Evolutionary conservation across 1,140 invertebrate species (phyloP).

Genomic region (Theocolax elegans): DNA sequence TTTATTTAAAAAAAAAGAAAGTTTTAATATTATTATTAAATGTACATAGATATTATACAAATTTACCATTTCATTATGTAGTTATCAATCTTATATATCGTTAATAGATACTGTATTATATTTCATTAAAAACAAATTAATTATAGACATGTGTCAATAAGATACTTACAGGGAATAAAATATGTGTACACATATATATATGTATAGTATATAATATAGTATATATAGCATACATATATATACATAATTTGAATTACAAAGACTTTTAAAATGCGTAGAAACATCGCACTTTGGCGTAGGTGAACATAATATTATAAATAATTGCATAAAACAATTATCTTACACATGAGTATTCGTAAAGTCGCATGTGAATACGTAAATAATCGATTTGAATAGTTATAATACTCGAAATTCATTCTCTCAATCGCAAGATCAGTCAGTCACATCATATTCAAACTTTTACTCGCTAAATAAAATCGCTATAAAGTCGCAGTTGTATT

Average conservation of each 20-base stretch:
- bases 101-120: no score
- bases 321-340: constrained; percentile 8
- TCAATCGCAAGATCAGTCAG: constrained; percentile 40
- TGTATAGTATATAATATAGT: no score
- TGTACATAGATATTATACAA: no score
- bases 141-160: neutral
- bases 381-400: constrained; percentile 27
- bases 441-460: constrained; percentile 13
- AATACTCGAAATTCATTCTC: constrained; percentile 45
- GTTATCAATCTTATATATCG: no score
- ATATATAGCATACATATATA: no score
- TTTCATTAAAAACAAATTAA: no score
- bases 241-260: neutral
- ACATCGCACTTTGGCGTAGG: constrained; percentile 21
- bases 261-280: constrained; percentile 16
- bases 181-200: no score
- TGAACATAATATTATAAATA: constrained; percentile 15
- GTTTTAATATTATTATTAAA: no score
- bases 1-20: no score
- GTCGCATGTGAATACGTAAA: constrained; percentile 11
- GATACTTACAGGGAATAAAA: constrained; percentile 5
- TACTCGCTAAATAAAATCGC: constrained; percentile 19
- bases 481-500: constrained; percentile 21
- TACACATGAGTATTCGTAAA: constrained; percentile 24
- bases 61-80: no score